Conservation (phyloP, 2,113 vertebrate species). For the Ochotona curzoniae region DNA sequence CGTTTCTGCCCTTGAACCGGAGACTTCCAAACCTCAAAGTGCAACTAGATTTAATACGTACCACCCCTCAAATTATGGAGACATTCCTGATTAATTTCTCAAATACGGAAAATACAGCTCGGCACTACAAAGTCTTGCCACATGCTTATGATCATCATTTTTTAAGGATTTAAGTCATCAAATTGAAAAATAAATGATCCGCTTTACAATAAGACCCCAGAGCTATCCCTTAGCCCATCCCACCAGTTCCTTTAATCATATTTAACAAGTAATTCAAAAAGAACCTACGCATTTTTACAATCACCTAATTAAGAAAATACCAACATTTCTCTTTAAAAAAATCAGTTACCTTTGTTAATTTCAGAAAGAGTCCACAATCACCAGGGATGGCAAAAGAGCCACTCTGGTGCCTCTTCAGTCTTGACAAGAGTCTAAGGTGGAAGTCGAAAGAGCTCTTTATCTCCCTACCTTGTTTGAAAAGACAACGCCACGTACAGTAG, state of each 20-base stretch:
- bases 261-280: constrained; percentile 26
- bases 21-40: neutral
- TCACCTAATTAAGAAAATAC: constrained; percentile 19
- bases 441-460: constrained; percentile 2
- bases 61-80: neutral
- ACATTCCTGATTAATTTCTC: constrained; percentile 1
- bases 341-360: neutral
- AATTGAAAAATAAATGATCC: constrained; percentile 28
- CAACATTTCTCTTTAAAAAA: neutral
- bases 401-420: neutral
- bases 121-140: constrained; percentile 14
- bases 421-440: neutral
- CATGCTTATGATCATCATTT: neutral
- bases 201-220: constrained; percentile 43
- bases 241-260: neutral
- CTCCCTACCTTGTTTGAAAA: constrained; percentile 66
- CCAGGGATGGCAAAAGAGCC: neutral
- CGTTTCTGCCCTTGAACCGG: neutral
- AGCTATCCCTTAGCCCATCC: neutral
- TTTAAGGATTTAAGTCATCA: constrained; percentile 10
- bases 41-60: constrained; percentile 17
- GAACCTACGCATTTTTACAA: neutral
- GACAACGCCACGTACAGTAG: constrained; percentile 56
- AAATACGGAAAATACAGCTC: neutral
- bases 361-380: constrained; percentile 4